Conservation (phyloP, 2,113 vertebrate species). For the Siniperca chuatsi region DNA sequence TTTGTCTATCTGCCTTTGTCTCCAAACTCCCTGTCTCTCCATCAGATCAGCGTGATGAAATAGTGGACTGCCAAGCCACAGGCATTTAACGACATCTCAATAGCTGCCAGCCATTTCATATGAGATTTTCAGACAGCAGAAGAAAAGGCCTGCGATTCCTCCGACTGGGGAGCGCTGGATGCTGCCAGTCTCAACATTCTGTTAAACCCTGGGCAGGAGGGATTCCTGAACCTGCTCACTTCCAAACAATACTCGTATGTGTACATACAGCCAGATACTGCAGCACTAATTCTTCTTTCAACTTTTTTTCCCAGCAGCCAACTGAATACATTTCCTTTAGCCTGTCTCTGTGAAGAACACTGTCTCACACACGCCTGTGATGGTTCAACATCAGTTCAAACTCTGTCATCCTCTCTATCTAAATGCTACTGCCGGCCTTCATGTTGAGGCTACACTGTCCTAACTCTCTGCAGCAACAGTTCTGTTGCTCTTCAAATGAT, state of each 20-base stretch:
- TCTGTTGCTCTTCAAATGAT: not conserved
- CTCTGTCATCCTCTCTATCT: slow-evolving; percentile 2
- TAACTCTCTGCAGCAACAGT: not conserved
- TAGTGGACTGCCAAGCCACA: slow-evolving; percentile 26
- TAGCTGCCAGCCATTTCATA: slow-evolving; percentile 49
- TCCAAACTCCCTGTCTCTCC: slow-evolving; percentile 12
- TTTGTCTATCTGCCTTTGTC: slow-evolving; percentile 21
- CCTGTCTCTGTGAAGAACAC: slow-evolving; percentile 20
- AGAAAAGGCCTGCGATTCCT: slow-evolving; percentile 45
- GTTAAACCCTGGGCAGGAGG: slow-evolving; percentile 48
- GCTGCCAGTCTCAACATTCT: slow-evolving; percentile 44
- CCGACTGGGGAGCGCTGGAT: slow-evolving; percentile 17
- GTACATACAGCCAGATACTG: slow-evolving; percentile 28
- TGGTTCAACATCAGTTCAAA: slow-evolving; percentile 20
- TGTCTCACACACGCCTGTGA: slow-evolving; percentile 5
- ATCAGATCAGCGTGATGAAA: slow-evolving; percentile 34
- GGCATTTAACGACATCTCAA: slow-evolving; percentile 44
- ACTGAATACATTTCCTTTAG: slow-evolving; percentile 30
- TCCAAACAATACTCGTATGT: slow-evolving; percentile 36
- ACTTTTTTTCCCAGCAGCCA: slow-evolving; percentile 5
- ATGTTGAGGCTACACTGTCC: not conserved
- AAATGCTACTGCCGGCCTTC: not conserved
- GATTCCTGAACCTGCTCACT: slow-evolving; percentile 46
- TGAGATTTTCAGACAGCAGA: slow-evolving; percentile 46
- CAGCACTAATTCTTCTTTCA: slow-evolving; percentile 36